phyloP scores from a whole-genome alignment of 2,797 vertebrate genomes.

The Anniella stebbinsi region DNA sequence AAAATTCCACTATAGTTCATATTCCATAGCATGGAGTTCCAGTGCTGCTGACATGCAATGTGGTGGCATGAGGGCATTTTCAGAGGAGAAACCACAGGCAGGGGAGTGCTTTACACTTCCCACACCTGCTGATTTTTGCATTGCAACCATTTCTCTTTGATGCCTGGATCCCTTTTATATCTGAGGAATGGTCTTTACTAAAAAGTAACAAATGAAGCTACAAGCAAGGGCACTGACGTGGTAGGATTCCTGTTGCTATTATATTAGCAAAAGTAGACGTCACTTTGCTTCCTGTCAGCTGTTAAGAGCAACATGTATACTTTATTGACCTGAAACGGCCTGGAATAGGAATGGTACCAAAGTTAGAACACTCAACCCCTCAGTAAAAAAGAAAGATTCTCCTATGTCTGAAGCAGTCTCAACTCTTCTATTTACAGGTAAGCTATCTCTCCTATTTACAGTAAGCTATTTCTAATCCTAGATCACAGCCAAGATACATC shows the following conservation, averaged over 20 bases:
- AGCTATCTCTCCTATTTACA: neutral
- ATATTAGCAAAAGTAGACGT: neutral
- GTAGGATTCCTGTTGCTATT: neutral
- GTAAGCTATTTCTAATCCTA: neutral
- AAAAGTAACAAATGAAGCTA: neutral
- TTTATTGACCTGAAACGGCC: neutral
- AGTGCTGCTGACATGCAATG: neutral
- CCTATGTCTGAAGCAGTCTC: neutral
- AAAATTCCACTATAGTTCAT: no score
- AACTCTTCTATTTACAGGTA: no score
- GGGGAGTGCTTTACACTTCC: no score
- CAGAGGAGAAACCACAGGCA: neutral
- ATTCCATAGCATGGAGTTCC: no score
- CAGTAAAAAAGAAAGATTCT: neutral
- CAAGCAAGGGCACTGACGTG: neutral
- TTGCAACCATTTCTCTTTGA: no score
- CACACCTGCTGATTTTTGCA: no score
- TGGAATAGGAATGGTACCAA: neutral
- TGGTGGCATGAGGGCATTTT: neutral
- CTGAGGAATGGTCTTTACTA: no score
- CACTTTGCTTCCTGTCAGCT: neutral
- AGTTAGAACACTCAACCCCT: no score
- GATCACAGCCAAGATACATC: neutral
- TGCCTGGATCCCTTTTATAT: no score
- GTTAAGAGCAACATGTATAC: neutral